Evolutionary conservation across 2,113 vertebrate species (phyloP), one percentile per base, ranked within the genome.

Genomic region (Gallinago jamesoni): DNA sequence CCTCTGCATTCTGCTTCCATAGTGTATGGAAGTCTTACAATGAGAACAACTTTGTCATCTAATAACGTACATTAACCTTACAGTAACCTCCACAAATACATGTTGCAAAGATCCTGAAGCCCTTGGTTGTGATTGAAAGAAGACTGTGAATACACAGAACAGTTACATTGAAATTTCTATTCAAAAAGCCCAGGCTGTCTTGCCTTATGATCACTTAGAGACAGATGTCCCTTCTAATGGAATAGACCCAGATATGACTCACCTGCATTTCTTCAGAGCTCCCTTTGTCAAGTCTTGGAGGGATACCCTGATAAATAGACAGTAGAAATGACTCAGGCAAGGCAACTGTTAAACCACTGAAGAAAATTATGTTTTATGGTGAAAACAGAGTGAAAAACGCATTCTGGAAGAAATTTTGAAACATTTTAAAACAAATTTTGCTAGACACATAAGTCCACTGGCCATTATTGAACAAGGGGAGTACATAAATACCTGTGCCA

Each of bases 211-310:
- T 47, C 27, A 43, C 30, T 17, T 43, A 43, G 27, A 83, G 48
- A 1, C 22, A 50, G 19, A 50, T 50, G 16, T 59, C 31, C 12
- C 7, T 57, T 68, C 18, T 50, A 41, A 50, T 23, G 17, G n/a
- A 59, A 60, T 17, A 20, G 55, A 62, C 21, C 12, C 39, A 41
- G 19, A 23, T 31, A 63, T 63, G 68, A 96, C 80, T 94, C 88
- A 96, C 86, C 18, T 89, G 75, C 74, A 90, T 96, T 97, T 98
- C 91, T 96, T 97, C 96, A 84, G 96, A 98, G 73, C 90, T 98
- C 78, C 89, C 77, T 76, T 91, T 75, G 73, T 90, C 96, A 87
- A 97, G 59, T 88, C 89, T 95, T 74, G 64, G 85, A 93, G 93
- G 86, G 43, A 95, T 30, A 45, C 75, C 72, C 92, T 97, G 80